Evolutionary conservation across 2,797 vertebrate species (phyloP).

Genomic region (Lycodopsis pacificus): DNA sequence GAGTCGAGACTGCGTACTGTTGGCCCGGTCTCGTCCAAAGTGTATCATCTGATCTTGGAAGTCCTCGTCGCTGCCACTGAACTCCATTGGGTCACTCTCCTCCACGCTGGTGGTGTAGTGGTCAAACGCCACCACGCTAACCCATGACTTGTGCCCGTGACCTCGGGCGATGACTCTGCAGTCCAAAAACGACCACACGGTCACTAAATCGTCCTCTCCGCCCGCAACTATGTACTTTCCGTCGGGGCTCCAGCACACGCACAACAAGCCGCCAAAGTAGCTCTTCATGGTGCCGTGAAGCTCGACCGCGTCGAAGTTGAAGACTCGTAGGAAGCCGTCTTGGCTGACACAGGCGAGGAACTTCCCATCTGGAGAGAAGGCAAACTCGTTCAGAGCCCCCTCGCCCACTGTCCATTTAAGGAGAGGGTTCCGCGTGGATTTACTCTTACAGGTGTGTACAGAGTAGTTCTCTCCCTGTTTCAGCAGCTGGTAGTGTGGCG

Average conservation of each 20-base stretch:
- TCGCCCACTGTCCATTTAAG: conserved; percentile 98
- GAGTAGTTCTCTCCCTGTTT: conserved; percentile 97
- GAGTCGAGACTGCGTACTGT: conserved; percentile 95
- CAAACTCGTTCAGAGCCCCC: conserved; percentile 96
- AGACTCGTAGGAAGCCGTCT: conserved; percentile 96
- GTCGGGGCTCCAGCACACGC: conserved; percentile 97
- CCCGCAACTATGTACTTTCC: conserved; percentile 97
- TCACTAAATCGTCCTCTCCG: conserved; percentile 97
- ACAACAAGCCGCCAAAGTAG: conserved; percentile 97
- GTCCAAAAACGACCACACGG: conserved; percentile 96
- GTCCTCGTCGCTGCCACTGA: conserved; percentile 98
- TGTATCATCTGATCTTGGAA: conserved; percentile 94
- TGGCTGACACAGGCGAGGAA: conserved; percentile 96
- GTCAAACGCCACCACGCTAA: conserved; percentile 96
- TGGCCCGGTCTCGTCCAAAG: conserved; percentile 90
- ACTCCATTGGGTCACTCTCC: conserved; percentile 94
- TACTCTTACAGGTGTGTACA: conserved; percentile 98
- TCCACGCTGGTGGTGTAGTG: conserved; percentile 97
- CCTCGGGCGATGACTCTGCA: conserved; percentile 95
- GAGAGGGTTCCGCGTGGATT: conserved; percentile 96
- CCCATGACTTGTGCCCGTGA: conserved; percentile 97
- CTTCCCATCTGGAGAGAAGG: conserved; percentile 97
- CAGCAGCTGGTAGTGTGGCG: conserved; percentile 97
- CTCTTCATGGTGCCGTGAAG: conserved; percentile 99
- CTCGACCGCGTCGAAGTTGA: conserved; percentile 96